phyloP scores from a whole-genome alignment of 1,140 invertebrate genomes.

The Drosophila grimshawi region DNA sequence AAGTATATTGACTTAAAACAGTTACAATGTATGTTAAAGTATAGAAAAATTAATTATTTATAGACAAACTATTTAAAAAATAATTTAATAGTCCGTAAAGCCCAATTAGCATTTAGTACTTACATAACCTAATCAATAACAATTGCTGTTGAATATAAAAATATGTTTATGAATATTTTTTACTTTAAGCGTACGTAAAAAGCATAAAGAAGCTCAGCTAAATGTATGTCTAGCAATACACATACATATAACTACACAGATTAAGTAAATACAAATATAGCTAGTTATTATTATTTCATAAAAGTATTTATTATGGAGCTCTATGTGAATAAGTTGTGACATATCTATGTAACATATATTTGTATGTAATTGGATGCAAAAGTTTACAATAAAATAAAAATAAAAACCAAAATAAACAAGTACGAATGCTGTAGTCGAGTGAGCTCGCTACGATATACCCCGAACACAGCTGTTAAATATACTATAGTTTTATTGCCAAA shows the following conservation, averaged over 20 bases:
- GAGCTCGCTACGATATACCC: too few species aligned
- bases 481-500: too few species aligned
- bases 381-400: conserved; percentile 68
- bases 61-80: conserved; percentile 49
- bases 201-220: conserved; percentile 67
- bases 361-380: conserved; percentile 73
- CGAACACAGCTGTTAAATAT: too few species aligned
- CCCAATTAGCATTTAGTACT: conserved; percentile 28
- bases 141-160: conserved; percentile 51
- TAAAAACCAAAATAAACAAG: conserved; percentile 33
- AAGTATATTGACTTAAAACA: conserved; percentile 36
- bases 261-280: conserved; percentile 22
- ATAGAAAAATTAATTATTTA: conserved; percentile 61
- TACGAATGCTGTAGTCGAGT: too few species aligned
- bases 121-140: conserved; percentile 25
- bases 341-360: conserved; percentile 68
- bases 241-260: conserved; percentile 12
- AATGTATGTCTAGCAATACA: conserved; percentile 20
- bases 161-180: conserved; percentile 20
- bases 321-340: conserved; percentile 58
- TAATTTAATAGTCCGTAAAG: conserved; percentile 34
- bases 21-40: conserved; percentile 68
- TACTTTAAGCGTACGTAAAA: conserved; percentile 39
- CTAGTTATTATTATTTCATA: conserved; percentile 50
- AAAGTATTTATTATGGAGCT: conserved; percentile 45